Evolutionary conservation across 2,888 invertebrate species (phyloP).

Genomic region (Nephrotoma flavescens): DNA sequence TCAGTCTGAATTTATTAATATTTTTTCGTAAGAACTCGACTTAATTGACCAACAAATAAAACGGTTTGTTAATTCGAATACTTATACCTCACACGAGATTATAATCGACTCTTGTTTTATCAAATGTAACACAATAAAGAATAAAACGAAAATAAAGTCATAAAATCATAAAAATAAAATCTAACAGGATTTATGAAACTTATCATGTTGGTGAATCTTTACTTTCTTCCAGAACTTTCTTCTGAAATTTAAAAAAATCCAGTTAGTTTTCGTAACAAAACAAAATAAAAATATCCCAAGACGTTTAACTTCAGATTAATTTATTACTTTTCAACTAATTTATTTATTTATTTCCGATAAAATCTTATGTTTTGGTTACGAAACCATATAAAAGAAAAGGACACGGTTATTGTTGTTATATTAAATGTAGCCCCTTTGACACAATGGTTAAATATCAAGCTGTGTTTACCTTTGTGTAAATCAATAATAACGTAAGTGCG

Average conservation of each 20-base stretch:
- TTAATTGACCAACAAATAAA: neutral
- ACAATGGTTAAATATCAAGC: neutral
- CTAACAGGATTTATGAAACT: constrained; percentile 2
- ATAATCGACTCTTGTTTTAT: neutral
- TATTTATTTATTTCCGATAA: neutral
- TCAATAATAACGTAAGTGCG: neutral
- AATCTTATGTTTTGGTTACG: neutral
- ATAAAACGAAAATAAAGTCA: neutral
- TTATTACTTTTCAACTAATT: neutral
- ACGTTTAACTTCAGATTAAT: neutral
- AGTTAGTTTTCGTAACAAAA: neutral
- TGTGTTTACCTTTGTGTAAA: neutral
- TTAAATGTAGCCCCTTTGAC: neutral
- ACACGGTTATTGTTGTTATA: neutral
- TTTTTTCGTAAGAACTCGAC: neutral
- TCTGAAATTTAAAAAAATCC: neutral
- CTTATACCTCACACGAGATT: neutral
- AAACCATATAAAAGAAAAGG: neutral
- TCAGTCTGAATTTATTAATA: neutral
- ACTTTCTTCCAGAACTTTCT: neutral
- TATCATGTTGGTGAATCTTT: neutral
- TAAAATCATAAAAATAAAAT: neutral
- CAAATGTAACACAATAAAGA: neutral
- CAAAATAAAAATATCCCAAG: neutral
- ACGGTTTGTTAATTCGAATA: neutral